phyloP scores from a whole-genome alignment of 1,140 invertebrate genomes.

The Cardiocondyla obscurior region DNA sequence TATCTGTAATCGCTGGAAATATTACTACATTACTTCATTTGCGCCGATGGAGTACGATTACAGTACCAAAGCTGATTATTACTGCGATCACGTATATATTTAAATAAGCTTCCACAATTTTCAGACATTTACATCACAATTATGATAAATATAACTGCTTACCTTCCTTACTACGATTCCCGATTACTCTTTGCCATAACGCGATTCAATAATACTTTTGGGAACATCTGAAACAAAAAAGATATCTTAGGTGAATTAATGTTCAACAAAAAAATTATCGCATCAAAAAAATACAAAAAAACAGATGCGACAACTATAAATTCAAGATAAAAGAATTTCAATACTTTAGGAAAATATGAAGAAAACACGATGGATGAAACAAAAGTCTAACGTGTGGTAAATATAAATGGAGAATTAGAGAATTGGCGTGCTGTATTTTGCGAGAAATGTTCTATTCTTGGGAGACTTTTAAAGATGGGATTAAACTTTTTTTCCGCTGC shows the following conservation, averaged over 20 bases:
- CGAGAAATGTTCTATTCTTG: slow-evolving; percentile 4
- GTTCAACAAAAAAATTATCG: not conserved
- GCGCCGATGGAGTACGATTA: slow-evolving; percentile 43
- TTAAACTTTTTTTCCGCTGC: slow-evolving; percentile 41
- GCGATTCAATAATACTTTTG: slow-evolving; percentile 70
- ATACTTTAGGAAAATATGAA: not conserved
- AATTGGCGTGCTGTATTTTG: slow-evolving; percentile 12
- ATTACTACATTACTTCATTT: slow-evolving; percentile 28
- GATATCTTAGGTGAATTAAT: not conserved
- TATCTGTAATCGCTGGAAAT: slow-evolving; percentile 37
- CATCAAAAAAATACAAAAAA: too few species aligned
- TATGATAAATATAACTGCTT: not conserved
- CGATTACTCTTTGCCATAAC: slow-evolving; percentile 61
- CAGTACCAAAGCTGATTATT: slow-evolving; percentile 48
- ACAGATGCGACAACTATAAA: not conserved
- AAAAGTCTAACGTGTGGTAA: not conserved
- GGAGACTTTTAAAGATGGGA: slow-evolving; percentile 18
- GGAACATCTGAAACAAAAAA: slow-evolving; percentile 69
- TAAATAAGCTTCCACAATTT: not conserved
- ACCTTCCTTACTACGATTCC: slow-evolving; percentile 65
- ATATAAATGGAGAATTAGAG: slow-evolving; percentile 23
- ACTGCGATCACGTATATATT: slow-evolving; percentile 22
- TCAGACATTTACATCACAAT: not conserved
- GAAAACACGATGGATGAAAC: not conserved
- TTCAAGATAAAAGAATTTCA: not conserved